These are phyloP conservation scores for Listrodromus nycthemerus DNA, from an alignment of 2,888 invertebrate species.

Conservation along the genomic window DNA sequence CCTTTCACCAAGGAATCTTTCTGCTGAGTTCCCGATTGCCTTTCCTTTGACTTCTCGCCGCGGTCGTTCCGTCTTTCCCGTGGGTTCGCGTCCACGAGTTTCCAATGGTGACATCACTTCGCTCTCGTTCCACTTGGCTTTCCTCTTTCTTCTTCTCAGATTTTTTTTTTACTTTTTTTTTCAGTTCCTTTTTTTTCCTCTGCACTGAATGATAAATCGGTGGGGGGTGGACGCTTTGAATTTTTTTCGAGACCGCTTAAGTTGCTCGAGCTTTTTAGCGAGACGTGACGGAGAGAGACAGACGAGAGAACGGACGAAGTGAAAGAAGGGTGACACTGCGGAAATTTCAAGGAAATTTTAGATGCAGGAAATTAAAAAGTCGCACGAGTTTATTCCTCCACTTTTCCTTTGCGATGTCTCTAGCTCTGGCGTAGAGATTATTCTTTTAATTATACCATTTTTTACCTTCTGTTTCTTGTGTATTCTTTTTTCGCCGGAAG, in stretches of 20 bases:
- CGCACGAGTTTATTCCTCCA: slow-evolving; percentile 14
- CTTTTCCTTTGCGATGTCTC: slow-evolving; percentile 1
- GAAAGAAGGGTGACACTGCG: slow-evolving; percentile 13
- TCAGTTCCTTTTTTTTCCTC: not conserved
- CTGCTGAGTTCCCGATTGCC: slow-evolving; percentile 52
- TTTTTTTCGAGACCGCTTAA: slow-evolving; percentile 44
- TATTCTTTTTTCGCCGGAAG: not conserved
- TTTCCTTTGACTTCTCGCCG: slow-evolving; percentile 58
- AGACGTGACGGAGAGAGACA: not conserved
- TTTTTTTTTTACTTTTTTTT: not conserved
- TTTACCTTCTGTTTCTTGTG: not conserved
- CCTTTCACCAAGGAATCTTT: slow-evolving; percentile 50
- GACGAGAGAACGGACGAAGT: not conserved
- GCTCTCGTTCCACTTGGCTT: slow-evolving; percentile 14
- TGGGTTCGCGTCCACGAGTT: slow-evolving; percentile 3
- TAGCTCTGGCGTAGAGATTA: not conserved
- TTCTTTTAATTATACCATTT: not conserved
- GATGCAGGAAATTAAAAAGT: slow-evolving; percentile 62
- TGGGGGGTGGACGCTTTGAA: slow-evolving; percentile 50
- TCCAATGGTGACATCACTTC: slow-evolving; percentile 49
- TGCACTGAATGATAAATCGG: slow-evolving; percentile 32
- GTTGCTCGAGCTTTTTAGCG: slow-evolving; percentile 28
- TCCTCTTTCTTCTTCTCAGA: not conserved
- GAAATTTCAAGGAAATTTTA: slow-evolving; percentile 42
- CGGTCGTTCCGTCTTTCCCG: slow-evolving; percentile 50